Evolutionary conservation across 2,113 vertebrate genomes (phyloP).

Genomic region (Phocoena phocoena): DNA sequence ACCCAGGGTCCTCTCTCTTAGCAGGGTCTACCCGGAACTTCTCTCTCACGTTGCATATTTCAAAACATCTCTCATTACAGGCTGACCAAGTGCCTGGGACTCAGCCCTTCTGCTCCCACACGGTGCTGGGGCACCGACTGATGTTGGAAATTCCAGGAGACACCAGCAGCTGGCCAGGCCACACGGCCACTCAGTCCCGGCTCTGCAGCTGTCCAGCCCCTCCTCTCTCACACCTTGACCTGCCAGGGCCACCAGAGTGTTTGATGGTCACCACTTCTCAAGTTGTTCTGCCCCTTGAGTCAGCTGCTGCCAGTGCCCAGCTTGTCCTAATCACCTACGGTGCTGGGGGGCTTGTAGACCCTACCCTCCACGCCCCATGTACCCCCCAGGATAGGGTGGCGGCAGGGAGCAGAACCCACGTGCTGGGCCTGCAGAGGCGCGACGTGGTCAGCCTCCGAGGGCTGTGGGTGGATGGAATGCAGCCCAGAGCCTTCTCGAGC

Average conservation of each 20-base stretch:
- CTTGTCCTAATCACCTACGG: too few species aligned
- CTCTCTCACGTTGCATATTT: not conserved
- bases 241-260: not conserved
- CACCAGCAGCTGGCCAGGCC: too few species aligned
- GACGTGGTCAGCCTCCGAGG: not conserved
- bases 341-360: too few species aligned
- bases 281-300: not conserved
- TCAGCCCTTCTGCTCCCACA: not conserved
- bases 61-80: not conserved
- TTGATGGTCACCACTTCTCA: not conserved
- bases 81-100: not conserved
- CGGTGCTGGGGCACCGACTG: accelerated
- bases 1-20: not conserved
- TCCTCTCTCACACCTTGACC: not conserved
- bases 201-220: not conserved
- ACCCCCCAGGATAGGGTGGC: not conserved
- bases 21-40: not conserved
- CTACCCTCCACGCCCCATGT: accelerated
- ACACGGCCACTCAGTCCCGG: accelerated
- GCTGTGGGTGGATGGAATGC: not conserved
- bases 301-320: not conserved
- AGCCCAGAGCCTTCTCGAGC: not conserved
- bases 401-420: not conserved
- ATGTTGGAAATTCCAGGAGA: not conserved
- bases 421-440: not conserved